Evolutionary conservation across 2,113 vertebrate species (phyloP).

Genomic region (Eleginops maclovinus): DNA sequence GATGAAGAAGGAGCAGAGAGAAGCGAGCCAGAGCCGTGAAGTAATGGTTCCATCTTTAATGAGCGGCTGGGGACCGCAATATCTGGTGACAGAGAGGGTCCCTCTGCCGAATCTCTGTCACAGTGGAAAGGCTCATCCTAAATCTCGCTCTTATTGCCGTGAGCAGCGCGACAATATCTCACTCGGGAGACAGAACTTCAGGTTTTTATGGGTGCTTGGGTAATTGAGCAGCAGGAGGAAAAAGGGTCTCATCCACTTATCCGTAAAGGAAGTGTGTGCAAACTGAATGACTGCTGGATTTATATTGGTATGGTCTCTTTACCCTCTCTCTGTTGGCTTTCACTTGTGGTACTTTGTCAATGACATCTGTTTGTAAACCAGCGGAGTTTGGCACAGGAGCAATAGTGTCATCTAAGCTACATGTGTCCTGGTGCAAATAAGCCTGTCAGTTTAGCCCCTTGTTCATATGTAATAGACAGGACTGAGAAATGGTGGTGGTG

Average conservation of each 20-base stretch:
- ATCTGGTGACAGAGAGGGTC: constrained; percentile 64
- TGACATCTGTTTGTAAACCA: constrained; percentile 84
- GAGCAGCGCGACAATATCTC: constrained; percentile 56
- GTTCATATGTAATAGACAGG: constrained; percentile 66
- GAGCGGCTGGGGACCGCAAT: constrained; percentile 61
- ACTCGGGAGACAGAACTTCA: constrained; percentile 59
- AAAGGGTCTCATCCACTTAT: constrained; percentile 58
- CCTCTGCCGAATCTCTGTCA: constrained; percentile 66
- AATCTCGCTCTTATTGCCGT: constrained; percentile 74
- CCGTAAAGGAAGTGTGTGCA: constrained; percentile 56
- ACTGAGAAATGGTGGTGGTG: constrained; percentile 59
- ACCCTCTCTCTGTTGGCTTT: constrained; percentile 28
- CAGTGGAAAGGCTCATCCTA: constrained; percentile 57
- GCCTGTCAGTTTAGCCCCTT: constrained; percentile 65
- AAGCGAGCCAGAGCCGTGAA: constrained; percentile 52
- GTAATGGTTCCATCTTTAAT: constrained; percentile 66
- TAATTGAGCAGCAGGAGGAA: constrained; percentile 76
- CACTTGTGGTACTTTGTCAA: constrained; percentile 81
- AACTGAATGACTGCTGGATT: constrained; percentile 57
- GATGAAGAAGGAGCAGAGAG: constrained; percentile 34
- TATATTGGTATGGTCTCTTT: constrained; percentile 37
- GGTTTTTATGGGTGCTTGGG: constrained; percentile 75
- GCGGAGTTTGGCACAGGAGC: constrained; percentile 47
- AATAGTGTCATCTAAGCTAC: constrained; percentile 64
- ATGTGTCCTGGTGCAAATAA: constrained; percentile 73